Base-by-base conservation (phyloP, 2,888 invertebrate species). In the Psylliodes chrysocephalus region DNA sequence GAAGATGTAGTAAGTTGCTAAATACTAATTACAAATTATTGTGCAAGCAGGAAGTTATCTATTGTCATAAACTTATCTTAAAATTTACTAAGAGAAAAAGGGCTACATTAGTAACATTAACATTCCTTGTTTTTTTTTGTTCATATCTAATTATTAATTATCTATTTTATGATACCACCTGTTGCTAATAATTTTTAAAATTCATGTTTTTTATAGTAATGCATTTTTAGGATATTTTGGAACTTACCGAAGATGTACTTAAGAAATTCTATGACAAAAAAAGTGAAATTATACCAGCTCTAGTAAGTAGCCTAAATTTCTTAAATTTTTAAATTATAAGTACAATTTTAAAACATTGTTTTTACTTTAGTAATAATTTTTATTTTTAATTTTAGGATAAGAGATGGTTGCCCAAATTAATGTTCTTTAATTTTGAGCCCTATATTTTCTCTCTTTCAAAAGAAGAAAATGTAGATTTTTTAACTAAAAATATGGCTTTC, bases 401-500 rank as follows among this genome's bases (percentile, higher is more conserved):
- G 67, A 60, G 68, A 56, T 82, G 81, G 82, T 63, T 81, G 22
- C 79, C 79, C 33, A 74, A 76, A 69, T 63, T 67, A 46, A 63
- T 71, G 40, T 64, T 77, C 18, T 69, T 68, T 42, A 70, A 73
- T 42, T 82, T 73, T 57, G 75, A 79, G 59, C 78, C 78, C n/a
- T 80, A 79, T 66, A 70, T 71, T 46, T 74, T 78, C 25, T 73
- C 73, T 22, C 56, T 72, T 44, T 60, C 73, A 4, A 68, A 71
- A 44, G 74, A 74, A 49, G 79, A 80, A 65, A 80, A 81, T 54
- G 51, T 63, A 15, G 52, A 60, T 40, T 81, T 78, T 70, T 47
- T 78, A 40, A 65, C 60, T 3, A 76, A 76, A 22, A 81, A 80
- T 67, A 60, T 68, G 28, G 62, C 71, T 15, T 82, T 77, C 67